phyloP scores from a whole-genome alignment of 1,140 invertebrate genomes.

The Steinernema khuongi region DNA sequence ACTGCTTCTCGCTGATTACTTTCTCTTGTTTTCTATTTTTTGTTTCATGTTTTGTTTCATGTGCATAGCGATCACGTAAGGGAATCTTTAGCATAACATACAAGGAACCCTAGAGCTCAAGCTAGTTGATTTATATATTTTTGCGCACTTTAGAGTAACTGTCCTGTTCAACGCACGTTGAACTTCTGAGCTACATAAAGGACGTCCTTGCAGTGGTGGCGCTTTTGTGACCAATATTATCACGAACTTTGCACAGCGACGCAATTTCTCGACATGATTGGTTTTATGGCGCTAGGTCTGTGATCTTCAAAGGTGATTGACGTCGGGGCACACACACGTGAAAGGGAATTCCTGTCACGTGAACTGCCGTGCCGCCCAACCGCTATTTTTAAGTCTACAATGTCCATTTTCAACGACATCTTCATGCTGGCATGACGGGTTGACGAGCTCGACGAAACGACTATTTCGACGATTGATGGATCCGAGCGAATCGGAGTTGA shows the following conservation, averaged over 20 bases:
- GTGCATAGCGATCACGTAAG: no score
- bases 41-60: no score
- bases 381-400: background rate
- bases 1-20: no score
- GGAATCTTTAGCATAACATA: no score
- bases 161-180: no score
- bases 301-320: conserved; percentile 15
- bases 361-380: background rate
- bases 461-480: background rate
- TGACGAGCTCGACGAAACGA: background rate
- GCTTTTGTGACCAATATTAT: background rate
- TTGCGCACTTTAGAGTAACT: no score
- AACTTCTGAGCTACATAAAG: background rate
- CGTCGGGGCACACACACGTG: background rate
- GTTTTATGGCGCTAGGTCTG: background rate
- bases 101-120: no score
- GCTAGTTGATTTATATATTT: no score
- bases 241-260: background rate
- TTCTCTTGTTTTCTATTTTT: no score
- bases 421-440: background rate
- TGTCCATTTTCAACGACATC: background rate
- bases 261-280: background rate
- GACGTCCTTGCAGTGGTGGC: no score
- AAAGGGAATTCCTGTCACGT: background rate
- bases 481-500: background rate